These are phyloP conservation scores for Coluber constrictor DNA, from an alignment of 2,797 vertebrate species.

Conservation along the genomic window DNA sequence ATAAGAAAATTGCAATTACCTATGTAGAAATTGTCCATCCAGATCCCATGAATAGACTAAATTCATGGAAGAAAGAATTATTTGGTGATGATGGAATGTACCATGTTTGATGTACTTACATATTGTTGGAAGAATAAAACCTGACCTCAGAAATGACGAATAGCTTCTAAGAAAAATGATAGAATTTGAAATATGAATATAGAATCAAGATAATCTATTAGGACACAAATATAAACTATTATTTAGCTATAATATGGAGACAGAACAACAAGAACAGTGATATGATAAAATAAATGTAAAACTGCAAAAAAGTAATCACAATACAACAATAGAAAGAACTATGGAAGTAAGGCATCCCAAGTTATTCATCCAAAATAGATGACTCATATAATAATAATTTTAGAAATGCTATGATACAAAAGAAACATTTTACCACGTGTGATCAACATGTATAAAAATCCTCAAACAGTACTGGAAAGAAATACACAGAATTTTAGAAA, in stretches of 20 bases:
- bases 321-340: not conserved
- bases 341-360: not conserved
- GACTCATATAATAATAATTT: not conserved
- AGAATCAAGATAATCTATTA: not conserved
- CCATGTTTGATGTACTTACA: not conserved
- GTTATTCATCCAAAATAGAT: not conserved
- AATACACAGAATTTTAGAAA: not conserved
- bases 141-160: not conserved
- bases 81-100: not conserved
- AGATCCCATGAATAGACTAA: not conserved
- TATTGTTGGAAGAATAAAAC: not conserved
- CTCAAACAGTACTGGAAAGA: not conserved
- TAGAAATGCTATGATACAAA: not conserved
- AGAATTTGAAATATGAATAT: not conserved
- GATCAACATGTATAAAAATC: not conserved
- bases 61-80: not conserved
- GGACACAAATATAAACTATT: not conserved
- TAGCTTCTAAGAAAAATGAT: not conserved
- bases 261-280: not conserved
- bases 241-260: not conserved
- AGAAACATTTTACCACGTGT: not conserved
- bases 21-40: not conserved
- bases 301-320: not conserved
- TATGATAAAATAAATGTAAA: not conserved
- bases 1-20: not conserved